Base-by-base conservation (phyloP, 2,797 vertebrate species). In the Anniella stebbinsi region DNA sequence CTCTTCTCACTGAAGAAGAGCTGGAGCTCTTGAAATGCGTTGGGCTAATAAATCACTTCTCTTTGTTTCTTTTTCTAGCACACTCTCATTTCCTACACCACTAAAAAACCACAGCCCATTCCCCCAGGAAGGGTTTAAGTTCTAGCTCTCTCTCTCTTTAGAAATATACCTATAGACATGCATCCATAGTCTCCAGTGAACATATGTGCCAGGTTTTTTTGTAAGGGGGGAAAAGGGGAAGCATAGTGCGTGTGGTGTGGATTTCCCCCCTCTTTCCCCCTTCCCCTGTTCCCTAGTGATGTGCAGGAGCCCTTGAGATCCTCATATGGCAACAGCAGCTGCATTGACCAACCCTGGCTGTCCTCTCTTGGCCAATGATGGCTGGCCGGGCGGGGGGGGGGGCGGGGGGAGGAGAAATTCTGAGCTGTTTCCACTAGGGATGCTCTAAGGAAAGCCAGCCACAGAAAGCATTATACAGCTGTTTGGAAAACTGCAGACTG, bases 281-380 rank as follows among this genome's bases (percentile, higher is more conserved):
- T 48, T 28, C 11, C 87, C 25, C 15, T 66, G 87, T 91, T 82
- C 45, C 73, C 84, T 87, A n/a, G 41, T 0, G 69, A 57, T 1
- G 21, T 30, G 54, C 66, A 48, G 91, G 91, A 93, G 88, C 87
- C 1, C 1, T 90, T 23, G 86, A 94, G 94, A 87, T 85, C 80
- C 82, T 73, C 0, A 57, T 0, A 1, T 4, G 28, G 54, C 80
- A 57, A 38, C 69, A 89, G 88, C 92, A 94, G 93, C 93, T 94
- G 93, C 88, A 30, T n/a, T 63, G 4, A 3, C 84, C 84, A 5
- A 41, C 48, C 33, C 57, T 48, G 0, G 28, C 33, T 41, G 38
- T 83, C 78, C 63, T 33, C 66, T 60, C n/a, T 41, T 0, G 41
- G 70, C 84, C 88, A 60, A 2, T 3, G 80, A 63, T 1, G 51